These are phyloP conservation scores for Neolamprologus fasciatus DNA, from an alignment of 2,113 vertebrate species.

Conservation along the genomic window DNA sequence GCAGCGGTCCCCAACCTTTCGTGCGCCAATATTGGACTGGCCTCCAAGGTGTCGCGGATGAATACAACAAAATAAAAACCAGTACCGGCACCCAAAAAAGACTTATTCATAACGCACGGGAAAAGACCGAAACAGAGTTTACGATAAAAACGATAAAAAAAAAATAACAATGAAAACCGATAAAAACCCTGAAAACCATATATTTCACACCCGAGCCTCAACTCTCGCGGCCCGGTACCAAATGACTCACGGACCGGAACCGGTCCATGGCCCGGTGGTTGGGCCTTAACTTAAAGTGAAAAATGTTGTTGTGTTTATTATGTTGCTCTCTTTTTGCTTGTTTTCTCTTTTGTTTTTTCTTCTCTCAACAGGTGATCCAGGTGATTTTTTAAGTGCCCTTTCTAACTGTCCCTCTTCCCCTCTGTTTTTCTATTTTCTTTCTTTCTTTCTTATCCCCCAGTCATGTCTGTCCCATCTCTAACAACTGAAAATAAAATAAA, in stretches of 20 bases:
- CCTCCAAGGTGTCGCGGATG: not conserved
- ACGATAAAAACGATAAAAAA: not conserved
- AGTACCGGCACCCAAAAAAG: not conserved
- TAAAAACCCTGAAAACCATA: not conserved
- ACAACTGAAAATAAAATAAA: too few species aligned
- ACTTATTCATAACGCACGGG: not conserved
- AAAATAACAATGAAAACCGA: not conserved
- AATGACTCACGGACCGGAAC: not conserved
- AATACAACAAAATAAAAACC: not conserved
- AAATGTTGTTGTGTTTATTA: not conserved
- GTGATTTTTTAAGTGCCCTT: not conserved
- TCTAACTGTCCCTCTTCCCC: not conserved
- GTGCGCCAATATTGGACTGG: not conserved
- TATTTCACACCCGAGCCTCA: not conserved
- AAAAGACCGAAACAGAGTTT: not conserved
- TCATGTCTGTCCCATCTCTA: too few species aligned
- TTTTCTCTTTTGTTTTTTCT: not conserved
- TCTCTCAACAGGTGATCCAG: not conserved
- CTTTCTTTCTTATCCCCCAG: fast-evolving
- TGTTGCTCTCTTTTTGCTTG: not conserved
- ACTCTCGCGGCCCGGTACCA: not conserved
- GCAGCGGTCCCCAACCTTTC: not conserved
- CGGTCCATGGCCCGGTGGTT: not conserved
- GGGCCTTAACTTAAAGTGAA: not conserved
- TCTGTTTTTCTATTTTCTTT: not conserved